Conservation (phyloP, 2,888 invertebrate species). For the Petrolisthes cinctipes region DNA sequence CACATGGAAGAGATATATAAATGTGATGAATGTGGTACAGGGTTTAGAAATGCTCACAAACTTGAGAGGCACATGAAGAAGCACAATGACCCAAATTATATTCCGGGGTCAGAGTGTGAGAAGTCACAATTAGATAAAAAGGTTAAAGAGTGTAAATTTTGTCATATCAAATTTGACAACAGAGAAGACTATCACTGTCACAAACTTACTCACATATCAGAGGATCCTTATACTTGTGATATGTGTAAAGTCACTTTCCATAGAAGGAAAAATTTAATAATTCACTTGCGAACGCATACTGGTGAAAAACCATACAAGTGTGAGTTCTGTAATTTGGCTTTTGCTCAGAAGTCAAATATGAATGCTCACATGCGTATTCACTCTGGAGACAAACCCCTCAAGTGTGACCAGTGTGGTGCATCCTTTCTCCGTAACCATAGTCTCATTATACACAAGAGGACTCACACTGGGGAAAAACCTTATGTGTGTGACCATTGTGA, state of each 20-base stretch:
- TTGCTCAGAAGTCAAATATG: slow-evolving; percentile 57
- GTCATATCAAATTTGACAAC: slow-evolving; percentile 55
- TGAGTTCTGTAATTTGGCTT: slow-evolving; percentile 53
- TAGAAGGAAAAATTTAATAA: slow-evolving; percentile 39
- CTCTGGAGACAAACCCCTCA: slow-evolving; percentile 47
- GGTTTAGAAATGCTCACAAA: slow-evolving; percentile 42
- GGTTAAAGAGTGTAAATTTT: slow-evolving; percentile 54
- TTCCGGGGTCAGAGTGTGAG: slow-evolving; percentile 13
- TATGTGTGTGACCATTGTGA: slow-evolving; percentile 56
- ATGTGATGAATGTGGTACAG: slow-evolving; percentile 50
- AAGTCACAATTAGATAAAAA: slow-evolving; percentile 40
- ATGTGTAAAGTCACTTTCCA: slow-evolving; percentile 55
- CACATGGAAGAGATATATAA: slow-evolving; percentile 44
- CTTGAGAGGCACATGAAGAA: slow-evolving; percentile 53
- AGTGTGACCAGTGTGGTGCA: slow-evolving; percentile 44
- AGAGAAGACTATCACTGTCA: slow-evolving; percentile 58
- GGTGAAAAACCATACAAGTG: slow-evolving; percentile 61
- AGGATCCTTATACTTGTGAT: slow-evolving; percentile 44
- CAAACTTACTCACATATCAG: slow-evolving; percentile 43
- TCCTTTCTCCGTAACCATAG: slow-evolving; percentile 54
- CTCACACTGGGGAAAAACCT: slow-evolving; percentile 59
- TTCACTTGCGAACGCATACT: slow-evolving; percentile 53
- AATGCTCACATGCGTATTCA: slow-evolving; percentile 50
- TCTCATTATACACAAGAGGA: slow-evolving; percentile 54
- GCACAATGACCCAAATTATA: slow-evolving; percentile 50